Base-by-base conservation (phyloP, 2,113 vertebrate species). In the Elanoides forficatus region DNA sequence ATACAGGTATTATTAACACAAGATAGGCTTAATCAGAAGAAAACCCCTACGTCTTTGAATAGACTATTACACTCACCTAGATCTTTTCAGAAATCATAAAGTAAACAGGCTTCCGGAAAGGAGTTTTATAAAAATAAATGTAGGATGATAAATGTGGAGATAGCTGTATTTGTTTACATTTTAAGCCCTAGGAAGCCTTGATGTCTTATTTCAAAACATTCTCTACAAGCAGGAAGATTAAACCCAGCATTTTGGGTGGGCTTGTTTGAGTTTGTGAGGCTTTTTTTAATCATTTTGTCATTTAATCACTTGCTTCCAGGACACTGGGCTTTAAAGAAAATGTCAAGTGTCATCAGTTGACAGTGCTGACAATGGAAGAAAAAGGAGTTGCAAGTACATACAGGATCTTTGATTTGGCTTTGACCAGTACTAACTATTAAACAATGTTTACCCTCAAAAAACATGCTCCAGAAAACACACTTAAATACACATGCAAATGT, bases 171-270 rank as follows among this genome's bases (percentile, higher is more conserved):
- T 89, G 85, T 89, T 96, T 90, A 82, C 34, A 48, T 76, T 91
- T 91, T 72, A 87, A 82, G 48, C 30, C 40, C 40, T 36, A 87
- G 32, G 84, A 96, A 95, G 58, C 20, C 89, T 5, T 65, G 34
- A 85, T 70, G 81, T 72, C 84, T 60, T 65, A 34, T 50, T 94
- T 91, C 58, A 82, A 90, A 95, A 93, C 78, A 94, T 53, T 38
- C 43, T 82, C 53, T 68, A 22, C 19, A 68, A 90, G 62, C 60
- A 68, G 48, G 70, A 96, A 88, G 53, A 72, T 45, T 43, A 94
- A 87, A 85, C 13, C 14, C 48, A 87, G 43, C 67, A 34, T 87
- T 95, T 93, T 96, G 81, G 66, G 91, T 94, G 93, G 92, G 70
- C 70, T 67, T 87, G 38, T 91, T 90, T 85, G 52, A 25, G 29